phyloP scores from a whole-genome alignment of 1,140 invertebrate genomes.

The Vollenhovia emeryi region DNA sequence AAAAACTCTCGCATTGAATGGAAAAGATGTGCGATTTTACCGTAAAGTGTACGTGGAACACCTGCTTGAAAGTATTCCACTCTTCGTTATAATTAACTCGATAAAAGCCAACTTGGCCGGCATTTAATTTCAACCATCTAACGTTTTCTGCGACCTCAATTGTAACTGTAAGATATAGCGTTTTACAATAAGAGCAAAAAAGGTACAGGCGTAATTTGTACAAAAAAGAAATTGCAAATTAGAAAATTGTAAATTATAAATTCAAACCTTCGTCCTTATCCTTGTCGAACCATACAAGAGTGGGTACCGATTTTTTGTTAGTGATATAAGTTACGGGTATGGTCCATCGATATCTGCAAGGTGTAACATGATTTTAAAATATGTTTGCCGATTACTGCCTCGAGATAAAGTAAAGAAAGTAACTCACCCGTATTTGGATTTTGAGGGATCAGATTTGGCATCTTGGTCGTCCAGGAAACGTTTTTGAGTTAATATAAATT shows the following conservation, averaged over 20 bases:
- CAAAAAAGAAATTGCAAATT: neutral
- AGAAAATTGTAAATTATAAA: constrained; percentile 1
- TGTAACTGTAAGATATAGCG: constrained; percentile 80
- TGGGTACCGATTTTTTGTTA: constrained; percentile 83
- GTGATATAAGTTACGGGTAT: constrained; percentile 93
- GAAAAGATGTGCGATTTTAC: constrained; percentile 75
- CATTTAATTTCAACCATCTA: constrained; percentile 95
- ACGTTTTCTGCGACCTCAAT: constrained; percentile 83
- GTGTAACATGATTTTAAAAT: constrained; percentile 1
- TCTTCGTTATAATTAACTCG: constrained; percentile 92
- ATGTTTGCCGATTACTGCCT: neutral
- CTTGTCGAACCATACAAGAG: constrained; percentile 88
- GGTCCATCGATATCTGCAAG: constrained; percentile 92
- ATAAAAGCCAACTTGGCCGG: constrained; percentile 94
- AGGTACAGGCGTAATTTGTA: neutral
- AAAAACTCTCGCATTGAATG: constrained; percentile 38
- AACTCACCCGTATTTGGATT: constrained; percentile 87
- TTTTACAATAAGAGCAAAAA: neutral
- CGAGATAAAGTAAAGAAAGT: neutral
- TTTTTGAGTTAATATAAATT: constrained; percentile 89
- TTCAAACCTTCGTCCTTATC: constrained; percentile 85
- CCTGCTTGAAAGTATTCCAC: constrained; percentile 88
- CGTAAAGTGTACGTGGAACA: constrained; percentile 86
- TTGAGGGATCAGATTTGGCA: constrained; percentile 82
- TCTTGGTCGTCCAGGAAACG: constrained; percentile 90